Evolutionary conservation across 2,113 vertebrate species (phyloP).

Genomic region (Danionella cerebrum): DNA sequence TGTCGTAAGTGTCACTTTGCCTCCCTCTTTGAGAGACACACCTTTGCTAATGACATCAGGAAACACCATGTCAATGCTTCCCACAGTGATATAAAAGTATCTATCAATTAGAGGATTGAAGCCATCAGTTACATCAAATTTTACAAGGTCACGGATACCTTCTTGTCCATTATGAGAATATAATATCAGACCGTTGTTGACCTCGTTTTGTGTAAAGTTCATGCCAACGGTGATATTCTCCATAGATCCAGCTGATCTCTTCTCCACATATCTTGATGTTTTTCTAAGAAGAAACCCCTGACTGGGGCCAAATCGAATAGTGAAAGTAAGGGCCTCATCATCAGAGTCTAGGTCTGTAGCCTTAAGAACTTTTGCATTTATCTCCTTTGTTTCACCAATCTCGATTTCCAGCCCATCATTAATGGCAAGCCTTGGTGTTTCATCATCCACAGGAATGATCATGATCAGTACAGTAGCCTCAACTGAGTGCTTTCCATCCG

Average conservation of each 20-base stretch:
- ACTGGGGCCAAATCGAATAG: constrained; percentile 73
- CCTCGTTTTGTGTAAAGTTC: constrained; percentile 91
- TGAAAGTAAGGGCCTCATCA: constrained; percentile 73
- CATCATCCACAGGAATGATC: constrained; percentile 84
- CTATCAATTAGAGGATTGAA: constrained; percentile 86
- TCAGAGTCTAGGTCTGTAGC: constrained; percentile 92
- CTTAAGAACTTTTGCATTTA: constrained; percentile 75
- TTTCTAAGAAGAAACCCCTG: constrained; percentile 78
- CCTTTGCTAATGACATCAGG: constrained; percentile 91
- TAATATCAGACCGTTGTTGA: constrained; percentile 71
- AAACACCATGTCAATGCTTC: constrained; percentile 81
- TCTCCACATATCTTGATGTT: constrained; percentile 32
- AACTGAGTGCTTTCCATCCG: constrained; percentile 75
- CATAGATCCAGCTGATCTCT: constrained; percentile 44
- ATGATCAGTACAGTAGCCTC: constrained; percentile 70
- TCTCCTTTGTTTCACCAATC: constrained; percentile 76
- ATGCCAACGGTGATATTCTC: constrained; percentile 83
- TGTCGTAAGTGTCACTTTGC: constrained; percentile 82
- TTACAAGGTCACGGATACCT: constrained; percentile 82
- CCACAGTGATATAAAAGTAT: constrained; percentile 86
- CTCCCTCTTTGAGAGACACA: constrained; percentile 88
- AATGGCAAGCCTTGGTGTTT: constrained; percentile 84
- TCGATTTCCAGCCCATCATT: constrained; percentile 89
- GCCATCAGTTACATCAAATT: constrained; percentile 91
- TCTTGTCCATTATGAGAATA: constrained; percentile 81